Conservation (phyloP, 2,113 vertebrate genomes). For the Nipponia nippon region DNA sequence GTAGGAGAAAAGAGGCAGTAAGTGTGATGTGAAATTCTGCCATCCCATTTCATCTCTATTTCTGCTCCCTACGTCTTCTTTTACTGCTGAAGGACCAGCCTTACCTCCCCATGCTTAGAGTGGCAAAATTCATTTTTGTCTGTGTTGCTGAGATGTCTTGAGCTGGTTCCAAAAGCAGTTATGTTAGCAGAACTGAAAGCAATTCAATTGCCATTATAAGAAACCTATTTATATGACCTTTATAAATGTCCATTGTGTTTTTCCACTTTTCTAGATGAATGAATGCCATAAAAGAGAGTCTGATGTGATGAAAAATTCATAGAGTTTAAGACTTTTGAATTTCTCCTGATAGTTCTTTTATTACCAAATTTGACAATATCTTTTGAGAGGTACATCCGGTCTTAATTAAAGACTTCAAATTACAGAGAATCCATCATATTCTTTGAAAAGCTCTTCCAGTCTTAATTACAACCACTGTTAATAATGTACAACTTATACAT, state of each 20-base stretch:
- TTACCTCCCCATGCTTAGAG: not conserved
- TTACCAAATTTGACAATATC: not conserved
- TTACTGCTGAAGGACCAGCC: not conserved
- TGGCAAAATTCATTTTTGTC: not conserved
- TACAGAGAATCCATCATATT: not conserved
- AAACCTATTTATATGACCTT: slow-evolving; percentile 41
- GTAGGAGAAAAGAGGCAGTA: not conserved
- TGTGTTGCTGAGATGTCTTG: not conserved
- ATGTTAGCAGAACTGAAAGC: not conserved
- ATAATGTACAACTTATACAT: slow-evolving; percentile 33
- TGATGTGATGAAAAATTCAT: slow-evolving; percentile 40
- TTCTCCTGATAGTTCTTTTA: not conserved
- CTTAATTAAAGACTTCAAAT: slow-evolving; percentile 28
- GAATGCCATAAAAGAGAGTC: not conserved
- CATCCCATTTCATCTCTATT: not conserved
- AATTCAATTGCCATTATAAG: slow-evolving; percentile 3
- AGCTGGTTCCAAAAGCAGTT: not conserved
- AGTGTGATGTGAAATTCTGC: not conserved
- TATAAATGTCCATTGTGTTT: slow-evolving; percentile 27
- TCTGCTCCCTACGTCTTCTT: not conserved
- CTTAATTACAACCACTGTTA: slow-evolving; percentile 40
- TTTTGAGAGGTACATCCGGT: not conserved
- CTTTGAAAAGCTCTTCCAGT: not conserved
- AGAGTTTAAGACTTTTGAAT: slow-evolving; percentile 3
- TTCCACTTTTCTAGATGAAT: slow-evolving; percentile 36